Base-by-base conservation (phyloP, 2,888 invertebrate species). In the Mycalesis mineus region DNA sequence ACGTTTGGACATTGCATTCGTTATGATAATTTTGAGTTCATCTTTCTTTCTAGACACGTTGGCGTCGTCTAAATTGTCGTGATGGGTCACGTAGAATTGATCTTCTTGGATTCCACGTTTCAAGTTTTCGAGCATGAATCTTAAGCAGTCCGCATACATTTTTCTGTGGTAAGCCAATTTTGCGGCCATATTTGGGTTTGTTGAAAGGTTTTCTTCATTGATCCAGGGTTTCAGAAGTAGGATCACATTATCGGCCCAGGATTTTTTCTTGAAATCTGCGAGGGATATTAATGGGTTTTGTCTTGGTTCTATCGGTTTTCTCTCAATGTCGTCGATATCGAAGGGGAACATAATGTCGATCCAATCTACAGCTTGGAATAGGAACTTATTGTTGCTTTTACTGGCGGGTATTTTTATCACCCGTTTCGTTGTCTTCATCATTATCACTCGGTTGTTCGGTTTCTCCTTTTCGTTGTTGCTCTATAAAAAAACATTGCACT, bases 391-490 rank as follows among this genome's bases (percentile, higher is more conserved):
- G 61, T 75, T 77, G 63, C 66, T 74, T 1, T 80, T 72, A 55
- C 69, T 81, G 2, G 88, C 89, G 0, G 94, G 93, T 53, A 94
- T 91, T 77, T 94, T 93, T 42, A 95, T 92, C 3, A 94, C 91
- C n/a, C 95, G 90, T 74, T 92, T 94, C 0, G 93, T 93, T 7
- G 93, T 94, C 74, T 94, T 94, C 76, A 94, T 91, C 78, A 94
- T 90, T 22, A 94, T 91, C 8, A 94, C 91, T 48, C 92, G 91
- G 53, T 91, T 88, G 29, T 84, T 89, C 49, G 86, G 88, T 65
- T 91, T 88, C 53, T 92, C 92, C 61, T 92, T 92, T 15, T 91
- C 91, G 44, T 88, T 84, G 64, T 84, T 85, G 3, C 91, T 91
- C 75, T 94, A 77, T 37, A 57, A 52, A 37, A 13, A 28, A n/a